Conservation (phyloP, 2,888 invertebrate species). For the Ditula angustiorana region DNA sequence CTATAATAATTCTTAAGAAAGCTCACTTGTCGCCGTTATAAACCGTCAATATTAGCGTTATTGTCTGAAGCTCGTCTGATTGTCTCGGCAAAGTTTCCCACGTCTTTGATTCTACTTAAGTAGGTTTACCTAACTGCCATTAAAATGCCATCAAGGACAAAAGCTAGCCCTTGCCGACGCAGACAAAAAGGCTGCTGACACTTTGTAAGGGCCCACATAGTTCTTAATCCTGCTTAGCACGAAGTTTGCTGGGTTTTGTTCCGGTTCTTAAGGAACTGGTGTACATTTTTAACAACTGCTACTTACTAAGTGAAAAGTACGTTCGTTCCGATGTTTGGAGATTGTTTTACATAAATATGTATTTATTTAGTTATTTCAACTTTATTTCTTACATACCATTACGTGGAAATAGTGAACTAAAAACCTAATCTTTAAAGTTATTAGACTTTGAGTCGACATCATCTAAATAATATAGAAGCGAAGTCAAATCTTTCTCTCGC, state of each 20-base stretch:
- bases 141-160: slow-evolving; percentile 39
- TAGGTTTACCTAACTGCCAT: slow-evolving; percentile 27
- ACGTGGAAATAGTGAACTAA: no score
- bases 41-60: slow-evolving; percentile 14
- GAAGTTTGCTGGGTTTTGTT: background rate
- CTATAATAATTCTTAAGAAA: no score
- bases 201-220: slow-evolving; percentile 20
- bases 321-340: no score
- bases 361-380: no score
- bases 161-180: slow-evolving; percentile 19
- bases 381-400: no score
- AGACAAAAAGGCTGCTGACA: slow-evolving; percentile 16
- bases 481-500: no score
- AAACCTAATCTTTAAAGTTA: no score
- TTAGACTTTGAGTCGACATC: no score
- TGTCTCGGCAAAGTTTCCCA: slow-evolving; percentile 30
- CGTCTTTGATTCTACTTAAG: slow-evolving; percentile 12
- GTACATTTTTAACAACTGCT: background rate
- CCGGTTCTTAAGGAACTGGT: background rate
- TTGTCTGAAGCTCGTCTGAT: slow-evolving; percentile 2
- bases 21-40: background rate
- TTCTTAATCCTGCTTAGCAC: slow-evolving; percentile 29
- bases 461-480: no score
- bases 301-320: background rate
- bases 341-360: no score